Evolutionary conservation across 2,888 invertebrate genomes (phyloP).

Genomic region (Nemotelus nigrinus): DNA sequence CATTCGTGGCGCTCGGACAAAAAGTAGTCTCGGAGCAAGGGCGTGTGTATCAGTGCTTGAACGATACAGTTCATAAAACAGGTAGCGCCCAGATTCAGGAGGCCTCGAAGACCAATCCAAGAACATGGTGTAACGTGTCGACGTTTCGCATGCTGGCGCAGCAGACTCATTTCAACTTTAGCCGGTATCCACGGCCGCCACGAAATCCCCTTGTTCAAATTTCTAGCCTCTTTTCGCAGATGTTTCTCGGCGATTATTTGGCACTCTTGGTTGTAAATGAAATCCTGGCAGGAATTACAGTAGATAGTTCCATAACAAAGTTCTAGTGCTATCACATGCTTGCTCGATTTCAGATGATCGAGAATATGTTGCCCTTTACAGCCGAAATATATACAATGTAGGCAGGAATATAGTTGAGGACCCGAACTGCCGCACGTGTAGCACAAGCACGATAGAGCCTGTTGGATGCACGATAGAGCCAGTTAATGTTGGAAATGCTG

Average conservation of each 20-base stretch:
- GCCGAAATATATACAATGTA: slow-evolving; percentile 93
- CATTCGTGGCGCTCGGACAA: slow-evolving; percentile 93
- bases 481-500: too few species aligned
- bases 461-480: slow-evolving; percentile 54
- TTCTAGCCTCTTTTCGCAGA: slow-evolving; percentile 69
- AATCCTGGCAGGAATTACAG: slow-evolving; percentile 91
- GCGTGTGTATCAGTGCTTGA: slow-evolving; percentile 94
- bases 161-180: slow-evolving; percentile 78
- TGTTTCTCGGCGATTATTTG: slow-evolving; percentile 69
- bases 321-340: slow-evolving; percentile 88
- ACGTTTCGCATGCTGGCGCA: slow-evolving; percentile 79
- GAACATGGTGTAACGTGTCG: slow-evolving; percentile 83
- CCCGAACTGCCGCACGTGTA: slow-evolving; percentile 82
- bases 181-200: slow-evolving; percentile 84
- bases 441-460: slow-evolving; percentile 84
- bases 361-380: slow-evolving; percentile 89
- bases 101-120: slow-evolving; percentile 88
- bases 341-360: slow-evolving; percentile 82
- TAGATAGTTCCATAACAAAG: slow-evolving; percentile 87
- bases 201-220: slow-evolving; percentile 70
- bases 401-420: slow-evolving; percentile 83
- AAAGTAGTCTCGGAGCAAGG: slow-evolving; percentile 93
- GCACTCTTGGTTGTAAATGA: slow-evolving; percentile 84
- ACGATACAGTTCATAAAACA: slow-evolving; percentile 99
- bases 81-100: slow-evolving; percentile 95